Percentiles rank a stretch among this genome's conserved stretches.
phyloP scores from a whole-genome alignment of 2,888 invertebrate genomes.

The Andrena camellia region DNA sequence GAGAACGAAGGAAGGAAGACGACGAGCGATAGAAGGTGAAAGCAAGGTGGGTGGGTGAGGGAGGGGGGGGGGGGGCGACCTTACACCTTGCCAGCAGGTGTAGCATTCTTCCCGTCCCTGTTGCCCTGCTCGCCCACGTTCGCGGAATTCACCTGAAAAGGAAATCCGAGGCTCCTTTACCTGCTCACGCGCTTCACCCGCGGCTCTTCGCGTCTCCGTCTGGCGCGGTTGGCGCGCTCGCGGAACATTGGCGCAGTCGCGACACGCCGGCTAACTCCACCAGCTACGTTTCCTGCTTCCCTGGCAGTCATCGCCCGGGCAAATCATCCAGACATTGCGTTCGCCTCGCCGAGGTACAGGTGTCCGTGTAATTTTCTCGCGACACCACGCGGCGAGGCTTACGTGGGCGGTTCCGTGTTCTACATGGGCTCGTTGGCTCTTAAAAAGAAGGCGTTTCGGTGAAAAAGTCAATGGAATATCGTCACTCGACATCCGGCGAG shows the following conservation, averaged over 20 bases:
- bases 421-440: no score
- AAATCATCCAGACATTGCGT: slow-evolving; percentile 76
- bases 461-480: no score
- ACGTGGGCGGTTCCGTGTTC: no score
- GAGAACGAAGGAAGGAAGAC: slow-evolving; percentile 28
- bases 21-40: slow-evolving; percentile 22
- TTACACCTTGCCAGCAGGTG: slow-evolving; percentile 67
- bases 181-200: slow-evolving; percentile 41
- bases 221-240: neutral
- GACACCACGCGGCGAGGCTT: no score
- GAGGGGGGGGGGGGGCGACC: slow-evolving; percentile 67
- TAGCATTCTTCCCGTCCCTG: slow-evolving; percentile 70
- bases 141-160: slow-evolving; percentile 82
- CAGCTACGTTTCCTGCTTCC: slow-evolving; percentile 61
- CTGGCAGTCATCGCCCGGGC: slow-evolving; percentile 68
- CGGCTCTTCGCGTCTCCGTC: slow-evolving; percentile 14
- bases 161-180: slow-evolving; percentile 74
- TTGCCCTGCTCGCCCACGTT: slow-evolving; percentile 80
- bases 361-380: slow-evolving; percentile 40
- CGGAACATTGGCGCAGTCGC: slow-evolving; percentile 32
- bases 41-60: slow-evolving; percentile 26
- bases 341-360: slow-evolving; percentile 37
- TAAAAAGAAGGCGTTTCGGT: no score
- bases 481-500: no score
- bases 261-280: neutral